A percentile compares a stretch with the other conserved stretches of the same genome.
These are phyloP conservation scores for Threskiornis aethiopicus DNA, from an alignment of 2,797 vertebrate genomes.

Conservation along the genomic window DNA sequence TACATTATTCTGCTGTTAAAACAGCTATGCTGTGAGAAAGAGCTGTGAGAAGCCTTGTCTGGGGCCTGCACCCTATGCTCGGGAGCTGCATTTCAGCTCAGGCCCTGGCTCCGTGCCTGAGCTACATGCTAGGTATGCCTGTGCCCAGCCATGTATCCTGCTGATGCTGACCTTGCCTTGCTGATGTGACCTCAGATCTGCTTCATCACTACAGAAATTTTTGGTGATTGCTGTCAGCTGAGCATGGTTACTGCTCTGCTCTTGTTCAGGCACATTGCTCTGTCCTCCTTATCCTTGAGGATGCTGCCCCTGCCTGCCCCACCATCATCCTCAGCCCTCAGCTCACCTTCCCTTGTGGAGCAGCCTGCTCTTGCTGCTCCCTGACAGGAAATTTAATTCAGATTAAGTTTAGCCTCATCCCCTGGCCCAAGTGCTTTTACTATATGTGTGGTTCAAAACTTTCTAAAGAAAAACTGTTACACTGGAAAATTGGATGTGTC, in stretches of 20 bases:
- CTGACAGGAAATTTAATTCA: not conserved
- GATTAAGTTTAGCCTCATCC: not conserved
- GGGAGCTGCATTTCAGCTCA: not conserved
- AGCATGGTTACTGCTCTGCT: not conserved
- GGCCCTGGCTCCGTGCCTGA: not conserved
- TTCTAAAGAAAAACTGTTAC: not conserved
- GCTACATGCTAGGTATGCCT: not conserved
- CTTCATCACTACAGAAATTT: not conserved
- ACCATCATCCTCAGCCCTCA: not conserved
- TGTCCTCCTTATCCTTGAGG: not conserved
- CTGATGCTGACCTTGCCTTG: not conserved
- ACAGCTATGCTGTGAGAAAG: not conserved
- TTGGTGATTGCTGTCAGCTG: not conserved
- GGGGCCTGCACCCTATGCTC: not conserved
- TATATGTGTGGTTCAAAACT: not conserved
- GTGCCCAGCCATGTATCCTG: not conserved
- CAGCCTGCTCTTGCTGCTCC: not conserved
- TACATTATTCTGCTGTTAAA: not conserved
- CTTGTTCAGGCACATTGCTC: not conserved
- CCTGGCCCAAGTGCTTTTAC: not conserved
- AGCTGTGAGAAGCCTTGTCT: not conserved
- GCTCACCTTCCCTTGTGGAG: not conserved
- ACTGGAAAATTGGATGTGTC: not conserved
- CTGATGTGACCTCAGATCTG: not conserved
- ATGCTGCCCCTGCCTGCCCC: not conserved